Evolutionary conservation across 2,113 vertebrate genomes (phyloP), one percentile per base, ranked within the genome.

Genomic region (Dascyllus trimaculatus): DNA sequence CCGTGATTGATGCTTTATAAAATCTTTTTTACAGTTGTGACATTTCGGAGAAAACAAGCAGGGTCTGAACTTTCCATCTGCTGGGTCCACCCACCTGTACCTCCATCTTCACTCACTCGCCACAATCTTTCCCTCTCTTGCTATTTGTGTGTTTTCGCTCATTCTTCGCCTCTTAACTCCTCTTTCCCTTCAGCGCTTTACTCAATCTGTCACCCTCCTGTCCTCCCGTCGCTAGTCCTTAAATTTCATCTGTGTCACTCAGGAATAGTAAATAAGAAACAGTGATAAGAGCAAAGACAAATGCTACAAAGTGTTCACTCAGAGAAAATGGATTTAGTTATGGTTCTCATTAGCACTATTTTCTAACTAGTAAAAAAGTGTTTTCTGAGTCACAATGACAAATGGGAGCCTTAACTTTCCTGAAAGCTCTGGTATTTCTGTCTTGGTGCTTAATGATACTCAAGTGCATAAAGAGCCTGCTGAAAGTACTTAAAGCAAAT

Each of bases 11-110:
- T 89, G 89, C 73, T 68, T 93, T 92, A 80, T 86, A 86, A 89
- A 90, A 82, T 49, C 63, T 56, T 89, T 93, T 93, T 93, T 88
- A 92, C 87, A 93, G 90, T 67, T 81, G 71, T 80, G 85, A 90
- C 93, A 95, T 95, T 95, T 95, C 88, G 79, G 65, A 84, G 92
- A 92, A 94, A 91, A 95, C 89, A 93, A 90, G 89, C 75, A 79
- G 78, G 89, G 66, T 89, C 77, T 91, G 92, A 94, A 85, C 89
- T 94, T 93, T 95, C 88, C 78, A 88, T 92, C 84, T 92, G 89
- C 81, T 67, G 26, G 56, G 66, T 73, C 35, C 62, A 79, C 73
- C 49, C 54, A 67, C 64, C 84, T 88, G 73, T 63, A 72, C 62
- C 17, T 48, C 81, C 59, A 35, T 62, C 51, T 62, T 79, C 59